Evolutionary conservation across 2,888 invertebrate species (phyloP).

Genomic region (Clunio marinus): DNA sequence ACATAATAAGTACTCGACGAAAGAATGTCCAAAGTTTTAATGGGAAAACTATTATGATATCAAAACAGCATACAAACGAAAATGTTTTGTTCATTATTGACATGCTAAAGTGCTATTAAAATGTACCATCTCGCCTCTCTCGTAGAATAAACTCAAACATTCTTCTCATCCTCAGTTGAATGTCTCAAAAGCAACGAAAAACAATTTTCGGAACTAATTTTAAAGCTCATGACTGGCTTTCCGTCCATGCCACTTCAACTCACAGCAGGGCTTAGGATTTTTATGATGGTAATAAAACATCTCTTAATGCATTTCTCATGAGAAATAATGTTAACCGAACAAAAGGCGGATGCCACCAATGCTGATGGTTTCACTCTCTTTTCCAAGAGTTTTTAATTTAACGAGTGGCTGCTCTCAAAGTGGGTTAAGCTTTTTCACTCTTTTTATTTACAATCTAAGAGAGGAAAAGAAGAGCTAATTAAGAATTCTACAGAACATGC

Average conservation of each 20-base stretch:
- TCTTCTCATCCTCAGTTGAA: too few relatives aligned
- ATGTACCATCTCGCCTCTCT: neutral
- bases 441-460: neutral
- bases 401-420: constrained; percentile 2
- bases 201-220: constrained; percentile 6
- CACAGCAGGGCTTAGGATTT: constrained; percentile 14
- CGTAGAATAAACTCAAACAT: neutral
- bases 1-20: too few relatives aligned
- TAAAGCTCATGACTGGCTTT: constrained; percentile 6
- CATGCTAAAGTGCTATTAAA: neutral
- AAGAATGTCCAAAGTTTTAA: too few relatives aligned
- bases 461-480: neutral
- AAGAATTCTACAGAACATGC: neutral
- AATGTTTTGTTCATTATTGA: constrained; percentile 1
- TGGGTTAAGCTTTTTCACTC: neutral
- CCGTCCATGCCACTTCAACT: neutral
- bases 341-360: neutral
- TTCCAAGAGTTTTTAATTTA: constrained; percentile 7
- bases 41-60: too few relatives aligned
- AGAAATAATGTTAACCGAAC: constrained; percentile 17
- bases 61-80: too few relatives aligned
- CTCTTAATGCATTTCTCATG: constrained; percentile 28
- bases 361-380: neutral
- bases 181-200: too few relatives aligned
- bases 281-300: constrained; percentile 34